Evolutionary conservation across 2,888 invertebrate genomes (phyloP), one percentile per base, ranked within the genome.

Genomic region (Glaucopsyche alexis): DNA sequence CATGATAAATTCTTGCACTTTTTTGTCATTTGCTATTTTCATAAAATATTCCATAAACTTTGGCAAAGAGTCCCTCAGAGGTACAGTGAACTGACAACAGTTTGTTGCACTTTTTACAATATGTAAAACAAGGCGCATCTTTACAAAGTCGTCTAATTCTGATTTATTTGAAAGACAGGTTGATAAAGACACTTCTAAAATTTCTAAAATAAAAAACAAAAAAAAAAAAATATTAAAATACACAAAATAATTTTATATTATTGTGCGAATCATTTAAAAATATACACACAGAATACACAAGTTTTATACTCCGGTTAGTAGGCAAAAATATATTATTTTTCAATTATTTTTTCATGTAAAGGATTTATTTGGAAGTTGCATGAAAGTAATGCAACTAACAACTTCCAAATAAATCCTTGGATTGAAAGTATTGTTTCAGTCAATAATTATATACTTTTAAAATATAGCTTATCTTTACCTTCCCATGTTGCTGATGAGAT

Each of bases 401-500:
- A 29, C 2, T 3, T 29, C 29, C 29, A 29, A 2, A 29, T 29
- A 29, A 29, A 29, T 29, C 29, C 4, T 29, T 29, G 2, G 2
- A 3, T 29, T 1, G 2, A 29, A 29, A 29, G 29, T 29, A 4
- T 29, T 29, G 29, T 0, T 29, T 29, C 29, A 29, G 29, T 29
- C 29, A 29, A 29, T 29, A 47, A 69, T 13, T 14, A 29, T 47
- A 19, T 19, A 13, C 5, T 47, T 49, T 14, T 29, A 13, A 49
- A 47, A 14, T 9, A 47, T 29, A 29, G 14, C 16, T 71, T 76
- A 78, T 13, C 6, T 79, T 83, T 85, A 94, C 95, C 94, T 84
- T 90, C 90, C 95, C 95, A 96, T 74, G 92, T 87, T 69, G 87
- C 81, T 49, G 88, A 86, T 66, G 89, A 83, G 70, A 95, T 93